These are phyloP conservation scores for Nematostella vectensis DNA, from an alignment of 92 coral and sea anemone species.

Conservation along the genomic window DNA sequence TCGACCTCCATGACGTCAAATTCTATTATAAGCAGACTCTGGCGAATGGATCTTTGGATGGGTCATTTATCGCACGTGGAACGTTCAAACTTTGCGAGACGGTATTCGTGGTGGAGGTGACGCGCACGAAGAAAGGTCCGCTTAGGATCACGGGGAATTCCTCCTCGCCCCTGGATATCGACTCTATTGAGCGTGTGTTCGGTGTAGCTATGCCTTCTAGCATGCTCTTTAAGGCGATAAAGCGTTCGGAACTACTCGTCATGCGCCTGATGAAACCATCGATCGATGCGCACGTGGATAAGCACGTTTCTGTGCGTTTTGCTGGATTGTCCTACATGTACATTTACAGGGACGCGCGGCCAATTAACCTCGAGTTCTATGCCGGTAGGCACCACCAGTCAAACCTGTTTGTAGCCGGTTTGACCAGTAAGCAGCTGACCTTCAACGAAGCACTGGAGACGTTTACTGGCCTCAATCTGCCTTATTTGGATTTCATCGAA, in stretches of 20 bases:
- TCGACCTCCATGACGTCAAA: conserved; percentile 52
- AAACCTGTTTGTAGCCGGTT: conserved; percentile 60
- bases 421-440: conserved; percentile 51
- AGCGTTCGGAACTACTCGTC: conserved; percentile 45
- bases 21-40: conserved; percentile 60
- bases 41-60: conserved; percentile 32
- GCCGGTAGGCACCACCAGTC: conserved; percentile 44
- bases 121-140: conserved; percentile 33
- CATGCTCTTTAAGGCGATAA: conserved; percentile 40
- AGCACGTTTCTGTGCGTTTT: conserved; percentile 62
- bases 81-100: conserved; percentile 67
- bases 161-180: conserved; percentile 64
- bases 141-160: conserved; percentile 64
- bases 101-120: conserved; percentile 52
- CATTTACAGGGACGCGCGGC: conserved; percentile 38
- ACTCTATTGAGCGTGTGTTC: conserved; percentile 61
- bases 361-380: conserved; percentile 53
- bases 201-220: conserved; percentile 40
- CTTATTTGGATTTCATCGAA: conserved; percentile 58
- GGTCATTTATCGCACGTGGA: conserved; percentile 80
- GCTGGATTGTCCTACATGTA: conserved; percentile 54
- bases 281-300: conserved; percentile 58
- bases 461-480: conserved; percentile 49
- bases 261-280: conserved; percentile 65
- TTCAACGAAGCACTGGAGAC: conserved; percentile 49